A percentile compares a stretch with the other conserved stretches of the same genome.
phyloP scores from a whole-genome alignment of 2,888 invertebrate species.

The Plagodis pulveraria region DNA sequence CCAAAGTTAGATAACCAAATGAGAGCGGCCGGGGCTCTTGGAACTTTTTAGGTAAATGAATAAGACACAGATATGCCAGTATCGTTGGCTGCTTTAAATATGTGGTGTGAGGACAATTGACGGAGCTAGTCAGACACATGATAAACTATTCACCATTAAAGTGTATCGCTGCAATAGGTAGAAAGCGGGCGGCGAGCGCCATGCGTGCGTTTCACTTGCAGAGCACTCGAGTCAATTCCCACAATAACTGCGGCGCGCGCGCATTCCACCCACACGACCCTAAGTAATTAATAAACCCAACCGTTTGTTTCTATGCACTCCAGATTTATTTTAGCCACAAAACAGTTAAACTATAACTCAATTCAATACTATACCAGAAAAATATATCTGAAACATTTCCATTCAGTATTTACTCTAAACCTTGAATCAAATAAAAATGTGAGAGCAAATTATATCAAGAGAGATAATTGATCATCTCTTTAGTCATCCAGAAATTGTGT shows the following conservation, averaged over 20 bases:
- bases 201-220: conserved; percentile 54
- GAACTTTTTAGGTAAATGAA: conserved; percentile 10
- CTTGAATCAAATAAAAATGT: too few relatives aligned
- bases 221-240: conserved; percentile 59
- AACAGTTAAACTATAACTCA: too few relatives aligned
- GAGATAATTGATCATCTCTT: too few relatives aligned
- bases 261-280: conserved; percentile 67
- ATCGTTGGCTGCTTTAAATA: background rate
- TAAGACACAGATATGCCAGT: background rate
- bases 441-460: too few relatives aligned
- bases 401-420: too few relatives aligned
- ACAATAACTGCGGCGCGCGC: conserved; percentile 61
- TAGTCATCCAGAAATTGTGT: too few relatives aligned
- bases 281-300: conserved; percentile 73
- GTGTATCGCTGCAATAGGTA: conserved; percentile 38
- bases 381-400: too few relatives aligned
- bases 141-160: conserved; percentile 20
- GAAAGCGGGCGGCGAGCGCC: conserved; percentile 49
- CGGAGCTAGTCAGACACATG: background rate
- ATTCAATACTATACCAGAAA: too few relatives aligned
- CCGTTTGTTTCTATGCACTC: conserved; percentile 65
- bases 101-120: background rate
- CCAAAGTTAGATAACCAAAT: conserved; percentile 14
- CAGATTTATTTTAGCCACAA: conserved; percentile 49
- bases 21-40: background rate